phyloP scores from a whole-genome alignment of 2,113 vertebrate genomes.

The Notothenia rossii region DNA sequence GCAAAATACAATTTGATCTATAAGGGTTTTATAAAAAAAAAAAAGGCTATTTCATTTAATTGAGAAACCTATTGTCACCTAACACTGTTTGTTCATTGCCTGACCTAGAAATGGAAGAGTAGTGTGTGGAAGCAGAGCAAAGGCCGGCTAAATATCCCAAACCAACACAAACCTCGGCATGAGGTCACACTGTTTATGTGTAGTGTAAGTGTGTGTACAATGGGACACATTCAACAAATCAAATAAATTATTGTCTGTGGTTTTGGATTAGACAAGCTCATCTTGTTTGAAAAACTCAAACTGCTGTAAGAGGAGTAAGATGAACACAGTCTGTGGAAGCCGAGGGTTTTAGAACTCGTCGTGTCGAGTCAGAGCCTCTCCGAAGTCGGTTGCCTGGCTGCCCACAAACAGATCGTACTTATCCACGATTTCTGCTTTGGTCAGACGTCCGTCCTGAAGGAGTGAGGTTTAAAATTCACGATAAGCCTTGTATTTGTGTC shows the following conservation, averaged over 20 bases:
- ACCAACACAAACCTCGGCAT: slow-evolving; percentile 20
- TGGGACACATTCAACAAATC: slow-evolving; percentile 76
- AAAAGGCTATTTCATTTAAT: slow-evolving; percentile 30
- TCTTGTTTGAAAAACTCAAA: slow-evolving; percentile 36
- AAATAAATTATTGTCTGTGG: slow-evolving; percentile 91
- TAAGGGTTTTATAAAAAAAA: slow-evolving; percentile 25
- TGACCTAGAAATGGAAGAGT: slow-evolving; percentile 12
- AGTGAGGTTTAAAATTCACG: slow-evolving; percentile 6
- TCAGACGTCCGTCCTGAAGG: slow-evolving; percentile 90
- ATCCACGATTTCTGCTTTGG: slow-evolving; percentile 93
- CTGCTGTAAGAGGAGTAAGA: slow-evolving; percentile 24
- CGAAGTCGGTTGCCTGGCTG: slow-evolving; percentile 98
- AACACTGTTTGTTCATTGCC: slow-evolving; percentile 31
- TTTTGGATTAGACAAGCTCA: slow-evolving; percentile 54
- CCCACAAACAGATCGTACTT: slow-evolving; percentile 97
- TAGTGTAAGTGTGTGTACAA: slow-evolving; percentile 54
- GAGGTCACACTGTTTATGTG: slow-evolving; percentile 30
- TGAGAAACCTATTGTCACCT: background rate
- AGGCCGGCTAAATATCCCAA: slow-evolving; percentile 31
- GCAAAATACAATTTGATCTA: slow-evolving; percentile 16
- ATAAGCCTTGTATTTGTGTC: background rate
- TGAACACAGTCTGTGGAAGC: slow-evolving; percentile 66
- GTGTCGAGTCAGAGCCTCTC: slow-evolving; percentile 94
- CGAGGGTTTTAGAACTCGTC: slow-evolving; percentile 89
- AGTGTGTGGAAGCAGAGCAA: slow-evolving; percentile 43